Conservation (phyloP, 2,113 vertebrate species). For the Gasterosteus nipponicus region DNA sequence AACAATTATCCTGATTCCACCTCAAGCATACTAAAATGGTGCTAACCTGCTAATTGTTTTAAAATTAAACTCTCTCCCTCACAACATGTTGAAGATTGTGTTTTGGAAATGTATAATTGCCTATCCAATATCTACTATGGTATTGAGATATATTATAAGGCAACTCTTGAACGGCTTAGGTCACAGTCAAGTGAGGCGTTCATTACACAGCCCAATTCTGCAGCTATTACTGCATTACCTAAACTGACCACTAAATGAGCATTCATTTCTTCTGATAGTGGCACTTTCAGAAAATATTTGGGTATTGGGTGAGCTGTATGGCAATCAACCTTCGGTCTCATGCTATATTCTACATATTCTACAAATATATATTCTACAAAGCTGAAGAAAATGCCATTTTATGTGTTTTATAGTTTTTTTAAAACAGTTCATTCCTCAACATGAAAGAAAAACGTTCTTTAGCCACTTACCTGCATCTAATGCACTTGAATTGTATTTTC, state of each 20-base stretch:
- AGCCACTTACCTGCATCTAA: background rate
- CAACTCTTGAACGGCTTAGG: slow-evolving; percentile 44
- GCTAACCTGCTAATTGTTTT: slow-evolving; percentile 10
- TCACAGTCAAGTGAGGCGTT: slow-evolving; percentile 61
- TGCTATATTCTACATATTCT: background rate
- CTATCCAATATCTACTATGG: slow-evolving; percentile 46
- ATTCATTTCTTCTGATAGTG: background rate
- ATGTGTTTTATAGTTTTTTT: background rate
- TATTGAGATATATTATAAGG: slow-evolving; percentile 64
- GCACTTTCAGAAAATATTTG: no score
- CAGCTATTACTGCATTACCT: slow-evolving; percentile 76
- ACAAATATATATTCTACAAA: background rate
- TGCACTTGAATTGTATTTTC: background rate
- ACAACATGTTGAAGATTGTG: slow-evolving; percentile 16
- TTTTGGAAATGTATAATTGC: slow-evolving; percentile 60
- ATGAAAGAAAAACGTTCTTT: background rate
- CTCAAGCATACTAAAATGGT: slow-evolving; percentile 3
- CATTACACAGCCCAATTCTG: slow-evolving; percentile 67
- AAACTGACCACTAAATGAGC: slow-evolving; percentile 81
- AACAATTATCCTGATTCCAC: slow-evolving; percentile 5
- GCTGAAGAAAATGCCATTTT: background rate
- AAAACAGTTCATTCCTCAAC: background rate
- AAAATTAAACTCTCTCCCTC: slow-evolving; percentile 17
- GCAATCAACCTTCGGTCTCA: no score
- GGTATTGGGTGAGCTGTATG: no score